A percentile compares a stretch with the other conserved stretches of the same genome.
phyloP scores from a whole-genome alignment of 2,888 invertebrate species.

The Eilema depressum region DNA sequence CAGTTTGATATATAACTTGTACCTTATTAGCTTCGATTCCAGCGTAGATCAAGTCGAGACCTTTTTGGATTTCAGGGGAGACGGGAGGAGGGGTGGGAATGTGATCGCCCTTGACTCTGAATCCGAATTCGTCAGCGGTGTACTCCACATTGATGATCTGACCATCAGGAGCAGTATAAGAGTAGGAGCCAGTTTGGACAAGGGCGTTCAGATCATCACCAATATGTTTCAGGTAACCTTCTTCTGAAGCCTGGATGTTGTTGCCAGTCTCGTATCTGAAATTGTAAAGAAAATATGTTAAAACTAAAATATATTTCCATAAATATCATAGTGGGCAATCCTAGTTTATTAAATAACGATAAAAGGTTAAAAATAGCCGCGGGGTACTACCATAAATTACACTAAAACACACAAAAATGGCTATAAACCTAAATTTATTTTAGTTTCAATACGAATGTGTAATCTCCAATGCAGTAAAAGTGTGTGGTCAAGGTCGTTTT shows the following conservation, averaged over 20 bases:
- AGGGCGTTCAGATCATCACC: slow-evolving; percentile 90
- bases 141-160: slow-evolving; percentile 91
- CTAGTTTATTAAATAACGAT: background rate
- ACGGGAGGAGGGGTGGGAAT: slow-evolving; percentile 94
- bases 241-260: slow-evolving; percentile 92
- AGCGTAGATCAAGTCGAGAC: slow-evolving; percentile 94
- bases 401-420: background rate
- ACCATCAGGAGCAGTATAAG: slow-evolving; percentile 93
- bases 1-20: slow-evolving; percentile 36
- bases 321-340: background rate
- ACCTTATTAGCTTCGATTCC: slow-evolving; percentile 89
- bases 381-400: background rate
- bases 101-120: slow-evolving; percentile 93
- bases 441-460: slow-evolving; percentile 9
- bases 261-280: slow-evolving; percentile 94
- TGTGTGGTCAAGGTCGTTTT: slow-evolving; percentile 38
- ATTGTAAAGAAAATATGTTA: slow-evolving; percentile 29
- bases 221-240: slow-evolving; percentile 90
- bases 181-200: slow-evolving; percentile 93
- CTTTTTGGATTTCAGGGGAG: slow-evolving; percentile 94
- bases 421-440: background rate
- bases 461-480: slow-evolving; percentile 30
- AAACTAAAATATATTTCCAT: background rate
- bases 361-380: background rate
- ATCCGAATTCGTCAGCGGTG: slow-evolving; percentile 94